phyloP scores from a whole-genome alignment of 2,113 vertebrate genomes.

The Melospiza georgiana region DNA sequence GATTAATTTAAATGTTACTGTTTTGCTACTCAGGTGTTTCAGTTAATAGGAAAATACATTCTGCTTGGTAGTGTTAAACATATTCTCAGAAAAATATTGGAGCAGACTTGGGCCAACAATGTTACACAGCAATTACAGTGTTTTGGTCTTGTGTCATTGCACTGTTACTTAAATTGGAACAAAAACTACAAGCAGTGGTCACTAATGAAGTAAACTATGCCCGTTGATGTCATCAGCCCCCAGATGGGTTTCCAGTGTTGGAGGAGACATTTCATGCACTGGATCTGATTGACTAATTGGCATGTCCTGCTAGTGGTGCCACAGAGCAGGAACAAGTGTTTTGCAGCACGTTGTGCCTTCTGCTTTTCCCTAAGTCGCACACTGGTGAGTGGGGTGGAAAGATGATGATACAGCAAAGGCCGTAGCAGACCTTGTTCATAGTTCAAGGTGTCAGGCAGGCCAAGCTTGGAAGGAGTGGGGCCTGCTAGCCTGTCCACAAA shows the following conservation, averaged over 20 bases:
- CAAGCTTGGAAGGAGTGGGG: not conserved
- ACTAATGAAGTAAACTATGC: not conserved
- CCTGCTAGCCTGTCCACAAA: not conserved
- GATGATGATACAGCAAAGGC: not conserved
- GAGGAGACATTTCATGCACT: not conserved
- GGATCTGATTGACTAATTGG: not conserved
- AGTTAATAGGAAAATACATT: not conserved
- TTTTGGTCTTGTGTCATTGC: not conserved
- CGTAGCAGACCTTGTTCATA: not conserved
- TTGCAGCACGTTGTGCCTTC: not conserved
- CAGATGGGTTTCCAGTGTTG: not conserved
- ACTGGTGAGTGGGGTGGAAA: not conserved
- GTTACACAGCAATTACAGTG: not conserved
- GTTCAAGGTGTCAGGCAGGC: not conserved
- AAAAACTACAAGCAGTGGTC: not conserved
- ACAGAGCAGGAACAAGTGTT: not conserved
- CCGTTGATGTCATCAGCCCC: not conserved
- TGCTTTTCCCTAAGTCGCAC: not conserved
- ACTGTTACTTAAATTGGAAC: not conserved
- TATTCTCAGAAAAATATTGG: not conserved
- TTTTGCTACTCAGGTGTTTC: not conserved
- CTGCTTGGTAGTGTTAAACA: not conserved
- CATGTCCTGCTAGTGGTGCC: not conserved
- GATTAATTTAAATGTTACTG: not conserved
- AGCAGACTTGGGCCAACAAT: accelerated